phyloP scores from a whole-genome alignment of 2,113 vertebrate genomes.

The Dipodomys stephensi region DNA sequence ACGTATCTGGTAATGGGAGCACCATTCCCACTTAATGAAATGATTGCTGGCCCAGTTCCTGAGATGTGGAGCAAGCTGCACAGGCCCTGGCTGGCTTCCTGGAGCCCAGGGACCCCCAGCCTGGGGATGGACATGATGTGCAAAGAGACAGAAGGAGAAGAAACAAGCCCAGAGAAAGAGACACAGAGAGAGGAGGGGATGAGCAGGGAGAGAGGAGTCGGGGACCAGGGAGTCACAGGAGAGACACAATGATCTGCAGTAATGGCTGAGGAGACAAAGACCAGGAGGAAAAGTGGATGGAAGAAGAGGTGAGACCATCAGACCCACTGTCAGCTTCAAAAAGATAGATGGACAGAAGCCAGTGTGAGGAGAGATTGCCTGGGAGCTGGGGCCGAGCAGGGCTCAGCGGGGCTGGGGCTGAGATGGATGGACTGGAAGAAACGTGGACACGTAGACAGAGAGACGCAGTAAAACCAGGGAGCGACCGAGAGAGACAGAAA shows the following conservation, averaged over 20 bases:
- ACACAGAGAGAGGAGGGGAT: background rate
- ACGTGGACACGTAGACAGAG: background rate
- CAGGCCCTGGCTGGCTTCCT: slow-evolving; percentile 60
- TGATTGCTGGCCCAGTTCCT: slow-evolving; percentile 72
- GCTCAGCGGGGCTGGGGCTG: too few species aligned
- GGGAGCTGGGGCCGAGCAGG: background rate
- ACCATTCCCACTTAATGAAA: slow-evolving; percentile 76
- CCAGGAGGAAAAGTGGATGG: rapidly evolving
- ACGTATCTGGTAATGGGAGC: slow-evolving; percentile 79
- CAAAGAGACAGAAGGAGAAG: rapidly evolving
- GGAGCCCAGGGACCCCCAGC: slow-evolving; percentile 56
- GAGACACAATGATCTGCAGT: background rate
- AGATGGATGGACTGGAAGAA: background rate
- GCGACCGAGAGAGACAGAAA: too few species aligned
- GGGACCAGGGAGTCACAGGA: background rate
- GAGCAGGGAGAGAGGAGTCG: rapidly evolving
- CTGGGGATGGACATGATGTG: background rate
- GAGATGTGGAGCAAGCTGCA: background rate
- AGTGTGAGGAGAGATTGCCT: background rate
- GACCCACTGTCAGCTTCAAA: background rate
- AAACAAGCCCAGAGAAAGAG: background rate
- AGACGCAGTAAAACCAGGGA: background rate
- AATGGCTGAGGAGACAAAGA: background rate
- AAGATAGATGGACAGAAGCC: background rate
- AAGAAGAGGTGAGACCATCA: background rate